Evolutionary conservation across 2,797 vertebrate species (phyloP), one percentile per base, ranked within the genome.

Genomic region (Pangasius macronema): DNA sequence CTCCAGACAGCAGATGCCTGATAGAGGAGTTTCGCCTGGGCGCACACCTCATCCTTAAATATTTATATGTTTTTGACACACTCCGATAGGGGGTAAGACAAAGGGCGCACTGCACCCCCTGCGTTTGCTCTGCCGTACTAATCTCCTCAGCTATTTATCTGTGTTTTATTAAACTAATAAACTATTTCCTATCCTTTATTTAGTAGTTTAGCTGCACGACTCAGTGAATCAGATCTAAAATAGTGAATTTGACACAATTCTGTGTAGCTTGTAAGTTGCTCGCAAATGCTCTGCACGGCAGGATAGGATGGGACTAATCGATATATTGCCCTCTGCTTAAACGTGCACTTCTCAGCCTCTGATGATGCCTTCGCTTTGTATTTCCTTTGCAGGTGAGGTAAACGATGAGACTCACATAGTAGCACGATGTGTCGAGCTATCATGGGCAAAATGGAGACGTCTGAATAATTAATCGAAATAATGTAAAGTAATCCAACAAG

Each of bases 51-150:
- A 95, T 96, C 96, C 96, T 99, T 96, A 99, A 99, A 99, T 98
- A 99, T 99, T 99, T 98, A 99, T 99, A 96, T 97, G 97, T 96
- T 96, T 97, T 96, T 96, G 96, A 98, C 97, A 97, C 96, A 95
- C 94, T 95, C 97, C 96, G 95, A 96, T 95, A 85, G 95, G 93
- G 95, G 93, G 94, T 96, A 95, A 96, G 97, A 97, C 96, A 96
- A 96, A 95, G 95, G 95, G 94, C 96, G 95, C 96, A 95, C 96
- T 95, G 67, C 95, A 95, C 94, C 92, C 95, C 90, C 53, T 90
- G 87, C 91, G 89, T 91, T 92, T 92, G 76, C 91, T 93, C 92
- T 89, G 88, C 88, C 90, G 85, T 90, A 89, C 92, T 93, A 92
- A 89, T 90, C 88, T 89, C 89, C 89, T 93, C 91, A 91, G 91